These are phyloP conservation scores for Drosophila arawakana DNA, from an alignment of 1,140 invertebrate species.

Conservation along the genomic window DNA sequence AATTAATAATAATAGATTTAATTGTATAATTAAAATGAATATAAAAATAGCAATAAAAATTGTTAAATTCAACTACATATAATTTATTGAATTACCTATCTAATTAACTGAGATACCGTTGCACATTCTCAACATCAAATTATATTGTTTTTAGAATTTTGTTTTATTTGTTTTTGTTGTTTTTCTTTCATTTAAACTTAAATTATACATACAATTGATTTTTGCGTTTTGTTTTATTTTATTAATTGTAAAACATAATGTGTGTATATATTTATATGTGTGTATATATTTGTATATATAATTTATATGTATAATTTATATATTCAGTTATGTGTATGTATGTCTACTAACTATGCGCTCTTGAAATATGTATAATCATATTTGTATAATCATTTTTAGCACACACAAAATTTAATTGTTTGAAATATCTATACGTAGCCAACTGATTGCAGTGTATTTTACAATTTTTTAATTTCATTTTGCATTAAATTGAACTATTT, in stretches of 20 bases:
- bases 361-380: conserved; percentile 45
- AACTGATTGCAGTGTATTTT: conserved; percentile 54
- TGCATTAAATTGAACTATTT: conserved; percentile 75
- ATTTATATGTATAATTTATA: conserved; percentile 45
- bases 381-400: conserved; percentile 47
- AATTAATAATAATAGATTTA: conserved; percentile 38
- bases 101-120: conserved; percentile 81
- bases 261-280: conserved; percentile 63
- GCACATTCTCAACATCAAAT: conserved; percentile 50
- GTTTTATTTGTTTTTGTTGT: conserved; percentile 51
- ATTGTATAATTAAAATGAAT: conserved; percentile 48
- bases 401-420: conserved; percentile 60
- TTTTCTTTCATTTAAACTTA: conserved; percentile 54
- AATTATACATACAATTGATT: conserved; percentile 54
- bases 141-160: conserved; percentile 57
- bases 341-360: conserved; percentile 70
- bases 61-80: conserved; percentile 74
- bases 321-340: conserved; percentile 54
- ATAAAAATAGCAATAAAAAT: conserved; percentile 53
- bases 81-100: conserved; percentile 74
- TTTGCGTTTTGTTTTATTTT: conserved; percentile 27
- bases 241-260: conserved; percentile 76
- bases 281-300: conserved; percentile 30
- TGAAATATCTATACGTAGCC: conserved; percentile 43
- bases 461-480: conserved; percentile 39